phyloP scores from a whole-genome alignment of 2,797 vertebrate species.

The Parauchenoglanis ngamensis region DNA sequence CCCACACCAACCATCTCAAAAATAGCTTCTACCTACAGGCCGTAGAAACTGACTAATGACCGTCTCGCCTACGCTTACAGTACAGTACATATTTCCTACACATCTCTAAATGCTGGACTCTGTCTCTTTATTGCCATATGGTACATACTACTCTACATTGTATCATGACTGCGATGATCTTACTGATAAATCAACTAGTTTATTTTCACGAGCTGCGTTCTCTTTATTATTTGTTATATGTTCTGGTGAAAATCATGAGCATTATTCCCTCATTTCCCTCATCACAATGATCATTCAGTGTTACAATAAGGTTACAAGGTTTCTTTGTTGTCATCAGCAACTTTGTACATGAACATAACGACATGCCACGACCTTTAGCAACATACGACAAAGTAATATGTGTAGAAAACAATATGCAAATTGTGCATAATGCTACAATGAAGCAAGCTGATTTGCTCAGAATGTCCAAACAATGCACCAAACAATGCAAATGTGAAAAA shows the following conservation, averaged over 20 bases:
- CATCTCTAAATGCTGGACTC: not conserved
- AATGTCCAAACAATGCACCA: no score
- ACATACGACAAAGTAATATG: no score
- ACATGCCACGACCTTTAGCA: no score
- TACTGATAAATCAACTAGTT: not conserved
- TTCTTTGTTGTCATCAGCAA: no score
- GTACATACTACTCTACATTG: not conserved
- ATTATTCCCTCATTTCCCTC: not conserved
- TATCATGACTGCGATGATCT: not conserved
- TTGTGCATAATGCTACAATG: no score
- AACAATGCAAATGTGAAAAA: no score
- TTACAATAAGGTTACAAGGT: no score
- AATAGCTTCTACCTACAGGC: slow-evolving; percentile 22
- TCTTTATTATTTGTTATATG: not conserved
- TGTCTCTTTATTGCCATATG: not conserved
- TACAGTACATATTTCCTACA: slow-evolving; percentile 13
- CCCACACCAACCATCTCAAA: not conserved
- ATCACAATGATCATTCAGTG: not conserved
- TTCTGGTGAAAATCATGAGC: not conserved
- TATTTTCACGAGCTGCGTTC: not conserved
- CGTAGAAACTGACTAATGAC: slow-evolving; percentile 12
- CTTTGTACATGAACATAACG: no score
- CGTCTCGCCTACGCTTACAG: slow-evolving; percentile 5
- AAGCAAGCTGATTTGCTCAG: no score
- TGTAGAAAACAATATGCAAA: no score